These are phyloP conservation scores for Chiloscyllium plagiosum DNA, from an alignment of 2,113 vertebrate genomes.

Conservation along the genomic window DNA sequence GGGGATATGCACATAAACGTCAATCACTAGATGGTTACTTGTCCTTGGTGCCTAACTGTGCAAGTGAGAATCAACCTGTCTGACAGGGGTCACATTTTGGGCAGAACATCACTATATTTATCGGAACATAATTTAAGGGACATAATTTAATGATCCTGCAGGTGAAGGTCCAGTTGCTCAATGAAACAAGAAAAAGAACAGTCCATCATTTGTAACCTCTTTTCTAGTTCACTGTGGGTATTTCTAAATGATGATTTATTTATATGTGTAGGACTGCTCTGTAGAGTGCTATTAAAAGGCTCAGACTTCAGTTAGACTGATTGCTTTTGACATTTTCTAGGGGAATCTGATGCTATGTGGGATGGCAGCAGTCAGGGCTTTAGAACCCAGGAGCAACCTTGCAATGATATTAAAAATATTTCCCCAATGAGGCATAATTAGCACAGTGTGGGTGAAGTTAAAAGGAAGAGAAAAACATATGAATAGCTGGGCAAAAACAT, in stretches of 20 bases:
- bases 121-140: background rate
- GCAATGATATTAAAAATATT: too few relatives aligned
- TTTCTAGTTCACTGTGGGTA: background rate
- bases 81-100: too few relatives aligned
- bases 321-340: background rate
- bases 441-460: too few relatives aligned
- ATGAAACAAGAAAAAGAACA: background rate
- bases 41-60: too few relatives aligned
- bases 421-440: too few relatives aligned
- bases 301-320: background rate
- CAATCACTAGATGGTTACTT: too few relatives aligned
- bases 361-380: background rate
- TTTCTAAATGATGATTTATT: background rate
- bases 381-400: too few relatives aligned
- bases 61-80: too few relatives aligned
- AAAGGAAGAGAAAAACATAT: too few relatives aligned
- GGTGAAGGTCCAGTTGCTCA: background rate
- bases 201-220: background rate
- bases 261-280: background rate
- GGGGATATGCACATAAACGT: too few relatives aligned
- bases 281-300: background rate
- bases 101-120: background rate
- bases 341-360: background rate
- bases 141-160: background rate
- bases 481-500: too few relatives aligned